These are phyloP conservation scores for Heliconius hewitsoni DNA, from an alignment of 1,140 invertebrate species.

Conservation along the genomic window DNA sequence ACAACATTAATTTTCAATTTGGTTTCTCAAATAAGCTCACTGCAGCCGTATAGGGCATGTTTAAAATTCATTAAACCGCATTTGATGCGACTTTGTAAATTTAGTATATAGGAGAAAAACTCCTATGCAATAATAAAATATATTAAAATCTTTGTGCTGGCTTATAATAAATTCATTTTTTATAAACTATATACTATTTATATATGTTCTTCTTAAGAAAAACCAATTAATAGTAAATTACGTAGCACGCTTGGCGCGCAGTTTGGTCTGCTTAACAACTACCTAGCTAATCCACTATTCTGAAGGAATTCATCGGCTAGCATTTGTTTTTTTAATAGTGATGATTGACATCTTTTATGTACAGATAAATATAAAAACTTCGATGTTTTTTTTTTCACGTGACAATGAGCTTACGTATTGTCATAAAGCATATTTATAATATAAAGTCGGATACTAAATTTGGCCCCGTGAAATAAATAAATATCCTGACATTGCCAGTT, in stretches of 20 bases:
- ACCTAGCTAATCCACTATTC: conserved; percentile 52
- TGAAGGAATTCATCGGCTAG: conserved; percentile 53
- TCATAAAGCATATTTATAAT: conserved; percentile 55
- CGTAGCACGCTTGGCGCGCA: conserved; percentile 70
- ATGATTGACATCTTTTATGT: conserved; percentile 50
- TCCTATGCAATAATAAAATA: conserved; percentile 80
- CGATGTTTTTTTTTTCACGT: conserved; percentile 58
- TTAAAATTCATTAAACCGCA: conserved; percentile 59
- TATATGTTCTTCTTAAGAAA: conserved; percentile 59
- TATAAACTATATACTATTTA: conserved; percentile 75
- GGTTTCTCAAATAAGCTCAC: conserved; percentile 61
- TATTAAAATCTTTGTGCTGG: conserved; percentile 81
- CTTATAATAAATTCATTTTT: conserved; percentile 79
- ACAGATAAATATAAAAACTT: conserved; percentile 65
- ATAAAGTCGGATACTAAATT: conserved; percentile 35
- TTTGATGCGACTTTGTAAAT: conserved; percentile 72
- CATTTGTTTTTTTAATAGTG: conserved; percentile 45
- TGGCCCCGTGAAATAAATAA: conserved; percentile 40
- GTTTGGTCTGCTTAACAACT: conserved; percentile 68
- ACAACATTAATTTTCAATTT: conserved; percentile 39
- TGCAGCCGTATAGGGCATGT: conserved; percentile 58
- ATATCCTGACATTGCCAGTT: conserved; percentile 26
- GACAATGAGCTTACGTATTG: conserved; percentile 58
- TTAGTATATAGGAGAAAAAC: conserved; percentile 76
- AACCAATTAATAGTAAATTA: conserved; percentile 62